Evolutionary conservation across 2,888 invertebrate species (phyloP).

Genomic region (Sthenelais limicola): DNA sequence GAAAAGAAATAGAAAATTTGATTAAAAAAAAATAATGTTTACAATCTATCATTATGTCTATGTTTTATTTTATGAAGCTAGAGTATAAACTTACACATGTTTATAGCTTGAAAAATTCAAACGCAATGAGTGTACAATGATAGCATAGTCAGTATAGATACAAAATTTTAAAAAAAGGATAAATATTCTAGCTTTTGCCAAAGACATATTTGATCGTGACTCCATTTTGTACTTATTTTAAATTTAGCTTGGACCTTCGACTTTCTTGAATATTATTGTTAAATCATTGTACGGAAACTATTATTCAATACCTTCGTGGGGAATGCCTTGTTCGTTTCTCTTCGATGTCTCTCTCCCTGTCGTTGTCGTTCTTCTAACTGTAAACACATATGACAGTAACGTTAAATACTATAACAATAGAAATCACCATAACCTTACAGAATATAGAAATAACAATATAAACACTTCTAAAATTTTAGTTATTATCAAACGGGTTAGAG

Average conservation of each 20-base stretch:
- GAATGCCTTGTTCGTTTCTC: constrained; percentile 64
- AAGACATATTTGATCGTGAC: neutral
- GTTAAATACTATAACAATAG: too few species aligned
- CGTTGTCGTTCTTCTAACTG: constrained; percentile 71
- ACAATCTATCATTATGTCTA: neutral
- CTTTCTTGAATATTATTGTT: neutral
- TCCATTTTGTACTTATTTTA: neutral
- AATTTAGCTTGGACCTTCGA: neutral
- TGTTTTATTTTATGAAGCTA: neutral
- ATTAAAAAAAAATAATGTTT: neutral
- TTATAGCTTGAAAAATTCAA: too few species aligned
- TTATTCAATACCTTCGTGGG: constrained; percentile 68
- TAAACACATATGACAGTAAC: too few species aligned
- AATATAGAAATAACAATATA: too few species aligned
- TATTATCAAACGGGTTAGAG: too few species aligned
- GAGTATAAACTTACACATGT: too few species aligned
- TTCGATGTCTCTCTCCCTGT: constrained; percentile 67
- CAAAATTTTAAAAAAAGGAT: too few species aligned
- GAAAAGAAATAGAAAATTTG: constrained; percentile 49
- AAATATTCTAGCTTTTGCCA: neutral
- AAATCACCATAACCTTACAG: too few species aligned
- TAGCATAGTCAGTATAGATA: too few species aligned
- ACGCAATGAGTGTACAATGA: too few species aligned
- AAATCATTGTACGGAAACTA: neutral
- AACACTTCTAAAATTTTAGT: too few species aligned